Evolutionary conservation across 1,140 invertebrate genomes (phyloP).

Genomic region (Drosophila nasuta): DNA sequence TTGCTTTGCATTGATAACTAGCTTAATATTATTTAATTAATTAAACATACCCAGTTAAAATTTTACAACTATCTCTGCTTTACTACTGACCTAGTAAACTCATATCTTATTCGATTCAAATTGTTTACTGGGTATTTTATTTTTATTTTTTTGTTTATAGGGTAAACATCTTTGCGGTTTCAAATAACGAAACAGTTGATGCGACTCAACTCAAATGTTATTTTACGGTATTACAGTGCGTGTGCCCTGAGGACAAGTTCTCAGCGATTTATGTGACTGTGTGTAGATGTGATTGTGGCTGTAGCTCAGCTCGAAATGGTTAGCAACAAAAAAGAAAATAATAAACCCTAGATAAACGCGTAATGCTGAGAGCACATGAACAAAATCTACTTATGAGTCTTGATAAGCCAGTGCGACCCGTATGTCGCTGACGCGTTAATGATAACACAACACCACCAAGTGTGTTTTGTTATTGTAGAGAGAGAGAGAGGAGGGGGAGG

Average conservation of each 20-base stretch:
- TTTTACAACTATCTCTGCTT: not conserved
- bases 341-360: slow-evolving; percentile 50
- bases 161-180: not conserved
- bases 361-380: slow-evolving; percentile 12
- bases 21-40: no score
- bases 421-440: slow-evolving; percentile 45
- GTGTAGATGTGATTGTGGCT: not conserved
- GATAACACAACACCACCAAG: slow-evolving; percentile 38
- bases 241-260: not conserved
- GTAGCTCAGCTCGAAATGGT: not conserved
- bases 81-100: slow-evolving; percentile 19
- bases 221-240: slow-evolving; percentile 8
- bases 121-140: slow-evolving; percentile 6
- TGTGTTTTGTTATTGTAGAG: slow-evolving; percentile 4
- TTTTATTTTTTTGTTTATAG: slow-evolving; percentile 5
- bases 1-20: no score
- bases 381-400: slow-evolving; percentile 36
- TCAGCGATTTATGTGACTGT: not conserved
- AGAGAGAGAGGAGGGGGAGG: not conserved
- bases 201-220: slow-evolving; percentile 12
- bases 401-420: slow-evolving; percentile 50
- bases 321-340: slow-evolving; percentile 32
- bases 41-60: not conserved
- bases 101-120: not conserved
- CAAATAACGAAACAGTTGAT: slow-evolving; percentile 22